A percentile compares a stretch with the other conserved stretches of the same genome.
Conservation (phyloP, 2,113 vertebrate species). For the Lates calcarifer region DNA sequence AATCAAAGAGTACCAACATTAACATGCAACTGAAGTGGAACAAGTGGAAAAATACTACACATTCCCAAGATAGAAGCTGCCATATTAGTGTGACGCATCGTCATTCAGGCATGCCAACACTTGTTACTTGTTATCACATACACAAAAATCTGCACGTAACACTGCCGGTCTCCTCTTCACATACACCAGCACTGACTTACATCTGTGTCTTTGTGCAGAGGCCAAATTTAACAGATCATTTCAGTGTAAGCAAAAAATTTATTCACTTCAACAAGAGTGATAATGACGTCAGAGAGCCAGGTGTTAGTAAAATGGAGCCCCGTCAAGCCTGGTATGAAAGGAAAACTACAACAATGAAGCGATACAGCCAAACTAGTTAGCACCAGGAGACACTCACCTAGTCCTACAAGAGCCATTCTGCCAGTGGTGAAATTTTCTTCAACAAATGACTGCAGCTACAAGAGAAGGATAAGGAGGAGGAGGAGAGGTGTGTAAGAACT, state of each 20-base stretch:
- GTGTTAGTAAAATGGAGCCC: not conserved
- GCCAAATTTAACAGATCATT: conserved; percentile 3
- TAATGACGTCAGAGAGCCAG: too few species aligned
- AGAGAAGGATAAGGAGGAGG: conserved; percentile 20
- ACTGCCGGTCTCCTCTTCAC: not conserved
- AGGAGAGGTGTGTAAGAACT: conserved; percentile 24
- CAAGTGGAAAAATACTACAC: not conserved
- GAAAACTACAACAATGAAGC: not conserved
- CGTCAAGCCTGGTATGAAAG: not conserved
- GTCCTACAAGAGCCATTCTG: conserved; percentile 90
- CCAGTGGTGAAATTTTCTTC: conserved; percentile 91
- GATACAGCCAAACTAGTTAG: not conserved
- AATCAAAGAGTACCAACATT: not conserved
- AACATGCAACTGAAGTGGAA: not conserved
- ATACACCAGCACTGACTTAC: not conserved
- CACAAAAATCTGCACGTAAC: not conserved
- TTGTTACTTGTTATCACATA: not conserved
- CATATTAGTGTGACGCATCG: not conserved
- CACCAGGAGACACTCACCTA: conserved; percentile 71
- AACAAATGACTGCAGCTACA: conserved; percentile 91
- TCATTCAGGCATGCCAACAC: not conserved
- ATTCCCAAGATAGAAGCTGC: not conserved
- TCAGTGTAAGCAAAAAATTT: not conserved
- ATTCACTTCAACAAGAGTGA: not conserved
- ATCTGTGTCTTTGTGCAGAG: not conserved